These are phyloP conservation scores for Petrolisthes cinctipes DNA, from an alignment of 2,888 invertebrate species.

Conservation along the genomic window DNA sequence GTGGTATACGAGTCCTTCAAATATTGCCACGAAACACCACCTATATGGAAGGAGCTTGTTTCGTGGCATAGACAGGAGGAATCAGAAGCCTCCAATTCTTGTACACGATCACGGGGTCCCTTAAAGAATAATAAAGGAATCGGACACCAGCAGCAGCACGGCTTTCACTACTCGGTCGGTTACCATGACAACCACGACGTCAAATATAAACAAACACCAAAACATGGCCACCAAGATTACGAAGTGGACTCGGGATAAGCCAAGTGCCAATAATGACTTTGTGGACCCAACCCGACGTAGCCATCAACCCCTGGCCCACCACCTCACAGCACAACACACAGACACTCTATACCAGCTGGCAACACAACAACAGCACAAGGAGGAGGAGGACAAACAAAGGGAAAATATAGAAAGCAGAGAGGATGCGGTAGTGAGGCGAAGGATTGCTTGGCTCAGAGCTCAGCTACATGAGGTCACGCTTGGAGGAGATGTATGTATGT, in stretches of 20 bases:
- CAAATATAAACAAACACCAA: neutral
- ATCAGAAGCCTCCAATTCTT: too few relatives aligned
- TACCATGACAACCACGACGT: constrained; percentile 4
- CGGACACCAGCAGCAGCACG: neutral
- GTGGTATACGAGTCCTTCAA: too few relatives aligned
- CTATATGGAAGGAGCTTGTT: too few relatives aligned
- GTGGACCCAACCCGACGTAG: constrained; percentile 42
- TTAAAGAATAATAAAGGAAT: neutral
- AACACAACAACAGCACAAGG: neutral
- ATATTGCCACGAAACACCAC: too few relatives aligned
- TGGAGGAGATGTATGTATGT: constrained; percentile 13
- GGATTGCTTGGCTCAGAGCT: constrained; percentile 45
- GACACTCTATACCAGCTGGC: constrained; percentile 31
- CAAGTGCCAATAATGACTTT: constrained; percentile 40
- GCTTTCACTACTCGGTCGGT: neutral
- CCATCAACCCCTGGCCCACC: constrained; percentile 31
- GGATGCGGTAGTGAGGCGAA: constrained; percentile 31
- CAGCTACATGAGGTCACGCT: constrained; percentile 40
- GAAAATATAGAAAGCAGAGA: constrained; percentile 3
- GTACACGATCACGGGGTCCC: too few relatives aligned
- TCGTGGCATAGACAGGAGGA: too few relatives aligned
- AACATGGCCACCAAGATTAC: constrained; percentile 47
- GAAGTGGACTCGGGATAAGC: constrained; percentile 52
- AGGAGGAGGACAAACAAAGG: neutral
- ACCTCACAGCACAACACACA: constrained; percentile 17